A percentile compares a stretch with the other conserved stretches of the same genome.
phyloP scores from a whole-genome alignment of 1,140 invertebrate genomes.

The Stenopsyche tienmushanensis region DNA sequence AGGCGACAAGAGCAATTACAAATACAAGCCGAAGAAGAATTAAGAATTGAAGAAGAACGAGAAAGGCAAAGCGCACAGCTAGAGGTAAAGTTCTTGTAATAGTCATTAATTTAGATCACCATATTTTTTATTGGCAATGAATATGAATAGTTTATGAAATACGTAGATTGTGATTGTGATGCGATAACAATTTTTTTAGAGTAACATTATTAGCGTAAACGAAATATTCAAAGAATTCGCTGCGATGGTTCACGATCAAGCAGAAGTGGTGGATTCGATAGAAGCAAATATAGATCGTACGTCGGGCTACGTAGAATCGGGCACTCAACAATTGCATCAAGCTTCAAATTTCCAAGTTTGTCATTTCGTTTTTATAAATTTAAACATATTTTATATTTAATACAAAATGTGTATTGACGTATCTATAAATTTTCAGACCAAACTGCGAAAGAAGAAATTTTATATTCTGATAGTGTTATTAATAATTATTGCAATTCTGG shows the following conservation, averaged over 20 bases:
- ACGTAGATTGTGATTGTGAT: not conserved
- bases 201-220: constrained; percentile 93
- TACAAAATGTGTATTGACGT: constrained; percentile 40
- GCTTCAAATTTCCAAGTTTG: constrained; percentile 77
- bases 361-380: constrained; percentile 4
- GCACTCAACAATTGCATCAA: constrained; percentile 74
- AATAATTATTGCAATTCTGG: constrained; percentile 55
- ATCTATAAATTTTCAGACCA: constrained; percentile 64
- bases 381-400: not conserved
- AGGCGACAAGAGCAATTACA: constrained; percentile 70
- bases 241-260: constrained; percentile 94
- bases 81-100: constrained; percentile 64
- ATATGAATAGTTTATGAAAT: not conserved
- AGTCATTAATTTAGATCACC: not conserved
- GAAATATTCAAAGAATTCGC: constrained; percentile 98
- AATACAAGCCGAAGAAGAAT: constrained; percentile 81
- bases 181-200: constrained; percentile 59
- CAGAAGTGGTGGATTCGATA: constrained; percentile 94
- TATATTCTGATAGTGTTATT: constrained; percentile 68
- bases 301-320: constrained; percentile 82
- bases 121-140: not conserved
- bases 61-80: constrained; percentile 87
- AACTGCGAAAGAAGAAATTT: constrained; percentile 84
- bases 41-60: constrained; percentile 83
- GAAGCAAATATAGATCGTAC: constrained; percentile 93